phyloP scores from a whole-genome alignment of 2,888 invertebrate species.

The Rhogogaster chlorosoma region DNA sequence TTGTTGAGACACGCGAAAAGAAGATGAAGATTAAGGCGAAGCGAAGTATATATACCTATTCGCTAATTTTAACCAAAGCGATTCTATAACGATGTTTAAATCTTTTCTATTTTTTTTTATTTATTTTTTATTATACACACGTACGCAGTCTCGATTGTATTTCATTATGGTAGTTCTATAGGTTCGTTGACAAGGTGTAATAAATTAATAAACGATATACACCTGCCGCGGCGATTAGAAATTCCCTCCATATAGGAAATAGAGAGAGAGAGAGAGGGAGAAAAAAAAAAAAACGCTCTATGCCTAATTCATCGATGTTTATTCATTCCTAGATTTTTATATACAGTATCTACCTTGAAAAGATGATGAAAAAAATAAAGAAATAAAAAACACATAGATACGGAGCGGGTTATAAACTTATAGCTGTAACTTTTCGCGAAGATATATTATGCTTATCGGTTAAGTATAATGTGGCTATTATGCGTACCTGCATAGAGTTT shows the following conservation, averaged over 20 bases:
- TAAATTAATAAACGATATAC: conserved; percentile 18
- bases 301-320: not conserved
- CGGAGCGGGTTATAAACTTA: not conserved
- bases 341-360: not conserved
- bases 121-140: too few relatives aligned
- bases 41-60: too few relatives aligned
- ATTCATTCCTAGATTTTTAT: not conserved
- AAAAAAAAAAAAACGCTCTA: not conserved
- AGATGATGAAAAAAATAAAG: not conserved
- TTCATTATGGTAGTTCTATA: not conserved
- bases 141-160: not conserved
- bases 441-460: too few relatives aligned
- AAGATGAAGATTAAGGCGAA: too few relatives aligned
- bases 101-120: too few relatives aligned
- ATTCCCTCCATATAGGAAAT: not conserved
- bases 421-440: not conserved
- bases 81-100: too few relatives aligned
- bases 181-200: not conserved
- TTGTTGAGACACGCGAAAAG: too few relatives aligned
- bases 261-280: not conserved
- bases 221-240: not conserved
- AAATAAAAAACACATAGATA: not conserved
- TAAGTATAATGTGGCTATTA: too few relatives aligned
- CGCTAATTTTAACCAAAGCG: too few relatives aligned
- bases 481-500: too few relatives aligned